phyloP scores from a whole-genome alignment of 2,888 invertebrate species.

The Tribolium freemani region DNA sequence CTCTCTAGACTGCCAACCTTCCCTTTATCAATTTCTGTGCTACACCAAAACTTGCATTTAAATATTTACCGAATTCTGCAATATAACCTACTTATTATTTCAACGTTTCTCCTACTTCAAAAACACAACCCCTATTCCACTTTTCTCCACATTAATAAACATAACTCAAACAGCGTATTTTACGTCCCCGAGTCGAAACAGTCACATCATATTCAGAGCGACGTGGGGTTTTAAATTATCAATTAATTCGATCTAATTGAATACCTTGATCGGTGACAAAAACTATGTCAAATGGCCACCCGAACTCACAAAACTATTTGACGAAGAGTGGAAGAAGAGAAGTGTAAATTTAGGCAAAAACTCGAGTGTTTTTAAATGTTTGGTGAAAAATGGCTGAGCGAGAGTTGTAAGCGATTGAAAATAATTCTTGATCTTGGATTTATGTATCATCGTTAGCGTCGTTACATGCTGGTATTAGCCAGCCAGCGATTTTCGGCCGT shows the following conservation, averaged over 20 bases:
- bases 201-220: too few species aligned
- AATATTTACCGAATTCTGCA: slow-evolving; percentile 23
- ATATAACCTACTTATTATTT: slow-evolving; percentile 11
- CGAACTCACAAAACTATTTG: slow-evolving; percentile 24
- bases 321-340: slow-evolving; percentile 6
- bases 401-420: slow-evolving; percentile 43
- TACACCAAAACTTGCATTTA: slow-evolving; percentile 19
- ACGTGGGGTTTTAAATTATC: slow-evolving; percentile 25
- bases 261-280: slow-evolving; percentile 6
- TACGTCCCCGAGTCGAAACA: too few species aligned
- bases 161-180: too few species aligned
- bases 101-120: not conserved
- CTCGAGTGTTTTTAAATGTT: slow-evolving; percentile 31
- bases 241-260: slow-evolving; percentile 18
- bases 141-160: too few species aligned
- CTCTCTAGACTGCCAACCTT: slow-evolving; percentile 29
- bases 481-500: slow-evolving; percentile 40
- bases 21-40: slow-evolving; percentile 31
- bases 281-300: not conserved
- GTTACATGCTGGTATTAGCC: slow-evolving; percentile 39
- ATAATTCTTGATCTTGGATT: slow-evolving; percentile 43
- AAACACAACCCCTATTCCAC: not conserved
- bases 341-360: slow-evolving; percentile 32
- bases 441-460: slow-evolving; percentile 45
- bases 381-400: slow-evolving; percentile 32